Evolutionary conservation across 2,888 invertebrate genomes (phyloP).

Genomic region (Caenorhabditis sp.): DNA sequence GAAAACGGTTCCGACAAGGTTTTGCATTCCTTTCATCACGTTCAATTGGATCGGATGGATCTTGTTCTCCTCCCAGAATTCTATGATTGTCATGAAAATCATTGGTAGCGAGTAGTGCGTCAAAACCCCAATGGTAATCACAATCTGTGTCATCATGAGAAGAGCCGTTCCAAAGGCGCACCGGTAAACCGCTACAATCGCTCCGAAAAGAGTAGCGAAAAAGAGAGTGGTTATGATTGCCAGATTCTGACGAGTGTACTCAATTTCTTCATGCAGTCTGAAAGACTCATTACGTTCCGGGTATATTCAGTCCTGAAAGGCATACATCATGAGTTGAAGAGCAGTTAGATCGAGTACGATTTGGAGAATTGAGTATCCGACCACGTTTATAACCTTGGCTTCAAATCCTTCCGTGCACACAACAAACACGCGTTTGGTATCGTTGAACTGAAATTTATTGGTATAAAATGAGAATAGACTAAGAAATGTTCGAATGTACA

Average conservation of each 20-base stretch:
- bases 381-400: constrained; percentile 5
- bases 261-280: neutral
- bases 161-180: neutral
- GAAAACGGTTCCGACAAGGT: neutral
- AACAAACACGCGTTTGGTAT: neutral
- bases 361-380: constrained; percentile 3
- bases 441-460: neutral
- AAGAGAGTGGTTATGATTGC: neutral
- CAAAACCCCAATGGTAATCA: neutral
- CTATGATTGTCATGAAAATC: neutral
- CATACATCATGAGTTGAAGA: neutral
- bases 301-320: neutral
- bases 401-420: constrained; percentile 1
- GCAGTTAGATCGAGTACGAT: neutral
- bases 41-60: neutral
- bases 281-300: neutral
- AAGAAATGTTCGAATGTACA: no score
- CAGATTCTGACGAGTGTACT: neutral
- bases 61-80: neutral
- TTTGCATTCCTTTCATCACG: neutral
- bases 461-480: neutral
- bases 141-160: neutral
- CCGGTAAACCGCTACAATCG: neutral
- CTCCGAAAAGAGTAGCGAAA: neutral
- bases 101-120: neutral